Base-by-base conservation (phyloP, 2,113 vertebrate genomes). In the Tachysurus vachellii region DNA sequence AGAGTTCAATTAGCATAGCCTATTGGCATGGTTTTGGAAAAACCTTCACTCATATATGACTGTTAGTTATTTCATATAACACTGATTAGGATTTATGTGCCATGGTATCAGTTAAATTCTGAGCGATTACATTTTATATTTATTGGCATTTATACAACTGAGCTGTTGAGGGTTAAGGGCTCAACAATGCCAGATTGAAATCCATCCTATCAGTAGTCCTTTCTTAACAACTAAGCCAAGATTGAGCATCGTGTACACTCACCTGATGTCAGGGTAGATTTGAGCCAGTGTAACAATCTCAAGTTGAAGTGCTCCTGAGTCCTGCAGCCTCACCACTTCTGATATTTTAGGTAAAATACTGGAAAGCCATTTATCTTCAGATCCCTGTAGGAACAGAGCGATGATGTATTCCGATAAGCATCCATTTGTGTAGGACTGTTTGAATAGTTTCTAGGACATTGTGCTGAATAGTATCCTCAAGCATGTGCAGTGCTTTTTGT, bases 181-280 rank as follows among this genome's bases (percentile, higher is more conserved):
- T 50, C 47, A 50, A 50, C 2, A 50, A 50, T 50, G 47, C 5
- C 47, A 50, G 47, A 5, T 3, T 50, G 47, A 50, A 5, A 50
- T 50, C 47, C 47, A 50, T 50, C 47, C 47, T 9, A 50, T 50
- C 47, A 50, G 47, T 50, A 50, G 47, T 50, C 4, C 2, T 7
- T 50, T 50, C 8, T 50, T 50, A 50, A 50, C 47, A 5, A 50
- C 8, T 50, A 50, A 50, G 47, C 47, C 47, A 9, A 5, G 5
- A 50, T 50, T 57, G 9, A 59, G 77, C 42, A 82, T 2, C 23
- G 0, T 16, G 21, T 66, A 82, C 5, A 84, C 84, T 84, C 61
- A 99, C 97, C 96, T 95, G 91, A 99, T 94, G 91, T 98, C 97
- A 0, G 96, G 96, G 90, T 96, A 97, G 0, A 0, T 88, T 0